Conservation (phyloP, 2,797 vertebrate genomes). For the Enteromius unitaeniatus region DNA sequence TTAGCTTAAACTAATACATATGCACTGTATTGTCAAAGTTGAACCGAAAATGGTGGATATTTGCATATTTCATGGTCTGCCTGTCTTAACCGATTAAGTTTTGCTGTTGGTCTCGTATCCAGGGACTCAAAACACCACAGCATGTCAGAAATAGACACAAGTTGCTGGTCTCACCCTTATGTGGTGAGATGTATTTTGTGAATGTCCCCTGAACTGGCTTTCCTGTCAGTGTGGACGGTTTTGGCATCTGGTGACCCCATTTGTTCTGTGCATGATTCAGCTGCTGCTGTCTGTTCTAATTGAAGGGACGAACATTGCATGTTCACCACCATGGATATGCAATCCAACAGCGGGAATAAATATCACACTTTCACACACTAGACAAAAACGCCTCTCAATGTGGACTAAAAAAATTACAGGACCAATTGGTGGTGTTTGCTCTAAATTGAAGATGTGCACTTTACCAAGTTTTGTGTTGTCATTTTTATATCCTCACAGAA, state of each 20-base stretch:
- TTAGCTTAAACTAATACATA: background rate
- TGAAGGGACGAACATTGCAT: constrained; percentile 37
- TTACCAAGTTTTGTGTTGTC: background rate
- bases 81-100: constrained; percentile 20
- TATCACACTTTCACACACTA: background rate
- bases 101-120: constrained; percentile 34
- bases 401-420: background rate
- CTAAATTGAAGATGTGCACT: background rate
- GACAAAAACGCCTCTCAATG: background rate
- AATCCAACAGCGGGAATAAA: constrained; percentile 29
- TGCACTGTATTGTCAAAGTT: background rate
- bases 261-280: constrained; percentile 71
- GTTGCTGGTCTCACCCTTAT: constrained; percentile 57
- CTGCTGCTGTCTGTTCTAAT: constrained; percentile 72
- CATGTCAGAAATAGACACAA: constrained; percentile 60
- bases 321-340: constrained; percentile 38
- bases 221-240: constrained; percentile 68
- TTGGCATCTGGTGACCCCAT: constrained; percentile 71
- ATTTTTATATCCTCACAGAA: constrained; percentile 22
- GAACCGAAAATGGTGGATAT: constrained; percentile 6
- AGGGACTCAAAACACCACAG: constrained; percentile 38
- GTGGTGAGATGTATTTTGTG: constrained; percentile 62
- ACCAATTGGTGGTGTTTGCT: background rate
- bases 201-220: constrained; percentile 70
- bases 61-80: constrained; percentile 7